phyloP scores from a whole-genome alignment of 2,888 invertebrate genomes.

The Drosophila colorata region DNA sequence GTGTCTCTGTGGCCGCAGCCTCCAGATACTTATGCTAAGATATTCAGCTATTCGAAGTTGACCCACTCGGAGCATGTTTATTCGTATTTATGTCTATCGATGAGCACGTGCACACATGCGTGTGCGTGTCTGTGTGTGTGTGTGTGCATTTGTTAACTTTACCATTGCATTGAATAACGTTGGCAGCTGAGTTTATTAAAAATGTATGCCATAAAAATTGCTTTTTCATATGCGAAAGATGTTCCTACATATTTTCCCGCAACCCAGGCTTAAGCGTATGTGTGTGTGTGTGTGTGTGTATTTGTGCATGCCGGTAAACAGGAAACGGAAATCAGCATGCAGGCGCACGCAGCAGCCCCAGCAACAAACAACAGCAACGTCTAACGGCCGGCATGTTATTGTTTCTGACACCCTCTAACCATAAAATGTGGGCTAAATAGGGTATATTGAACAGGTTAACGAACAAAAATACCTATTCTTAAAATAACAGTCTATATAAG shows the following conservation, averaged over 20 bases:
- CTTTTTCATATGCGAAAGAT: constrained; percentile 67
- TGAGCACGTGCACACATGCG: constrained; percentile 40
- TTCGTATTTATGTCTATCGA: constrained; percentile 50
- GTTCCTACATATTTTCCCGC: constrained; percentile 63
- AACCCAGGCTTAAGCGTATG: constrained; percentile 30
- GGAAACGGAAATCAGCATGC: constrained; percentile 70
- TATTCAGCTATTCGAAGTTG: constrained; percentile 37
- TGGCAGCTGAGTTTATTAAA: constrained; percentile 65
- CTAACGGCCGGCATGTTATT: constrained; percentile 25
- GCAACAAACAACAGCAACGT: constrained; percentile 9
- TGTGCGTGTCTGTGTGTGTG: constrained; percentile 12
- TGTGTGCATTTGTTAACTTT: constrained; percentile 37
- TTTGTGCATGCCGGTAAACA: constrained; percentile 56
- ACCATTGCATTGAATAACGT: constrained; percentile 39
- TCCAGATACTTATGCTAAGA: background rate
- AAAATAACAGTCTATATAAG: too few relatives aligned
- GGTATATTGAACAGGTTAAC: background rate
- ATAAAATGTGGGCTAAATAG: background rate
- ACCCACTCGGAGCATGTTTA: constrained; percentile 50
- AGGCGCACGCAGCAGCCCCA: constrained; percentile 52
- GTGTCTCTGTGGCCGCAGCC: constrained; percentile 12
- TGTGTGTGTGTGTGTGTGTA: constrained; percentile 13
- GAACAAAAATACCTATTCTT: too few relatives aligned
- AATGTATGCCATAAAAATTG: constrained; percentile 70
- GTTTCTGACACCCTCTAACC: constrained; percentile 21